Base-by-base conservation (phyloP, 2,797 vertebrate genomes). In the Lacerta bilineata region DNA sequence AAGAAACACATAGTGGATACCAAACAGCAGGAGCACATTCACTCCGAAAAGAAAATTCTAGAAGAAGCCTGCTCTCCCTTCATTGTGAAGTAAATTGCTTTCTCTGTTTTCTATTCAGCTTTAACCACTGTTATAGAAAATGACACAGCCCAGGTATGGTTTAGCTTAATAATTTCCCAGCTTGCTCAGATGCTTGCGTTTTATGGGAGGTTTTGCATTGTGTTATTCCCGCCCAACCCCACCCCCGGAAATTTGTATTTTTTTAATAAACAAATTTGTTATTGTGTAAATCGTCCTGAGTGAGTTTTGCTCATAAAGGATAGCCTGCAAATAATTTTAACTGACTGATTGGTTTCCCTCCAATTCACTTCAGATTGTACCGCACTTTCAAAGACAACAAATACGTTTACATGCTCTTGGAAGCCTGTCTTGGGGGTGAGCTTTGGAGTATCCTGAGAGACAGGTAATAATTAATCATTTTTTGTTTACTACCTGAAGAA, bases 381-480 rank as follows among this genome's bases (percentile, higher is more conserved):
- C 97, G 98, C n/a, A 99, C 98, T 0, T 99, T 98, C 95, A 98
- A 97, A 95, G 98, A 99, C 50, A 97, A 94, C 86, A 99, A 98
- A 88, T 99, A 98, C 0, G 98, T 99, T 4, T 99, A 99, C 96
- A 98, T 99, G 98, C 97, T 99, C 88, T 96, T 99, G 95, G 98
- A 99, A 94, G 98, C 98, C 69, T 99, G 98, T 95, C 95, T 99
- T 92, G 98, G 98, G 41, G 98, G 98, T 66, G 98, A 99, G 86
- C 87, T 99, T 4, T 99, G 98, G 98, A 99, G 98, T 93, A 96
- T 99, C 87, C 97, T 99, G 84, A 98, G 98, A 92, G 98, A 99
- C 97, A 97, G 98, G 98, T 99, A 95, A 95, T 91, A 75, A 36
- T 36, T 76, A 36, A 61, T 20, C 61, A 13, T 41, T n/a, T 15